Conservation (phyloP, 2,113 vertebrate genomes). For the Silurus meridionalis region DNA sequence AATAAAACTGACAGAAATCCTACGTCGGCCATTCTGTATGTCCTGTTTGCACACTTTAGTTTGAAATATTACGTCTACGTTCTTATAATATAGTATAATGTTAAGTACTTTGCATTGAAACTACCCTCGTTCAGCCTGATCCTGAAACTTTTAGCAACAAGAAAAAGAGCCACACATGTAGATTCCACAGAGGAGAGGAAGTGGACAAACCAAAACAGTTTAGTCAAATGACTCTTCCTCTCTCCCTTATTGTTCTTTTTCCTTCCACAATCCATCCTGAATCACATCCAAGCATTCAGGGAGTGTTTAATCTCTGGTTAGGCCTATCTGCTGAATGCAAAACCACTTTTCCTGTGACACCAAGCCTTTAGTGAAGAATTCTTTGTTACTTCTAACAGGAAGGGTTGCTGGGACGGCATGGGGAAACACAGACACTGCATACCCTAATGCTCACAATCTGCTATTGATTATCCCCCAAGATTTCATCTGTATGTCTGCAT, state of each 20-base stretch:
- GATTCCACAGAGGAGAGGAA: slow-evolving; percentile 53
- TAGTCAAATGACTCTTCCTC: slow-evolving; percentile 56
- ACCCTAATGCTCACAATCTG: not conserved
- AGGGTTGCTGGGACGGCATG: slow-evolving; percentile 46
- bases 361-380: slow-evolving; percentile 47
- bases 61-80: not conserved
- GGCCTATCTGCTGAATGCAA: slow-evolving; percentile 33
- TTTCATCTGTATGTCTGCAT: not conserved
- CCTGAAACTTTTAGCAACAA: not conserved
- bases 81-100: not conserved
- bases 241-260: slow-evolving; percentile 57
- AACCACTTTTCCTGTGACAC: slow-evolving; percentile 55
- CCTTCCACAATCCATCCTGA: slow-evolving; percentile 53
- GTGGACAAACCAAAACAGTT: slow-evolving; percentile 54
- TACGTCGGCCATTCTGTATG: not conserved
- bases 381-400: slow-evolving; percentile 60
- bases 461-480: not conserved
- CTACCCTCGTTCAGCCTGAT: not conserved
- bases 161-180: not conserved
- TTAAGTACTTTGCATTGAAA: not conserved
- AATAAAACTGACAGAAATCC: slow-evolving; percentile 7
- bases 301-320: slow-evolving; percentile 32
- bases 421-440: slow-evolving; percentile 37
- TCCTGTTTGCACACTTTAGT: not conserved
- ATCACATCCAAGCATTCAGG: slow-evolving; percentile 44